phyloP scores from a whole-genome alignment of 2,888 invertebrate genomes.

The Idaea aversata region DNA sequence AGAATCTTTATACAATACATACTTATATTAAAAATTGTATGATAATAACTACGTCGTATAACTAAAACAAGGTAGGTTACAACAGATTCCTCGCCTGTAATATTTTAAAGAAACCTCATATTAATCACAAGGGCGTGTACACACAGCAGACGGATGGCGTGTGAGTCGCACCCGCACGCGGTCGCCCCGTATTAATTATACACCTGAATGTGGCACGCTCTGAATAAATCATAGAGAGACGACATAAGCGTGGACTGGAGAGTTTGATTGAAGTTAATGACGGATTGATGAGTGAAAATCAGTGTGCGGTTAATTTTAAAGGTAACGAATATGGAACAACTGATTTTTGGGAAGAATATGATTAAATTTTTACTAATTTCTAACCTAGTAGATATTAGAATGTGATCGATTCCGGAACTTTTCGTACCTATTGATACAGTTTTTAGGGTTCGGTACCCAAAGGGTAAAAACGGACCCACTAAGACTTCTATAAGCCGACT shows the following conservation, averaged over 20 bases:
- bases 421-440: neutral
- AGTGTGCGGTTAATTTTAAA: neutral
- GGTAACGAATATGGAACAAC: no score
- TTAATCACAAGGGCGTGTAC: neutral
- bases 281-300: neutral
- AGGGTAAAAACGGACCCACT: no score
- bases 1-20: no score
- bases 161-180: neutral
- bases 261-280: neutral
- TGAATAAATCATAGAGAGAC: neutral
- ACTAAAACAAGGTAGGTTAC: no score
- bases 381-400: no score
- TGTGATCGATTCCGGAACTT: no score
- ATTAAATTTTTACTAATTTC: no score
- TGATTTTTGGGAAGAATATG: no score
- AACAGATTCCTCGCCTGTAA: neutral
- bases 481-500: no score
- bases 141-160: neutral
- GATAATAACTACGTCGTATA: no score
- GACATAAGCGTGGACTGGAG: neutral
- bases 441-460: neutral
- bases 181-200: neutral
- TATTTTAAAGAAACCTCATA: neutral
- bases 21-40: no score
- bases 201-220: neutral